These are phyloP conservation scores for Odontophorus gujanensis DNA, from an alignment of 2,113 vertebrate genomes.

Conservation along the genomic window DNA sequence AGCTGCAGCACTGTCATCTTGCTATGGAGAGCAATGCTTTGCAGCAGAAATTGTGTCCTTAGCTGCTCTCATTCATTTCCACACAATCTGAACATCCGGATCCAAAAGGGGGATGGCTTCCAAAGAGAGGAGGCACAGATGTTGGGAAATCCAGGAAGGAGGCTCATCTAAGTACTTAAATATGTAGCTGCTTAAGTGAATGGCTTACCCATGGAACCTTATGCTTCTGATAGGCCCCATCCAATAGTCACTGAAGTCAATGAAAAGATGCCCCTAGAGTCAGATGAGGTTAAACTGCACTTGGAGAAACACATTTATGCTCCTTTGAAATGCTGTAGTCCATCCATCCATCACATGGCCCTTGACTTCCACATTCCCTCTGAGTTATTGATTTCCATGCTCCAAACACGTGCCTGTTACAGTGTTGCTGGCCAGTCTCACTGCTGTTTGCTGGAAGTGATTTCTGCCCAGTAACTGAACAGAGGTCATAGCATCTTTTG, in stretches of 20 bases:
- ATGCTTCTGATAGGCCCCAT: slow-evolving; percentile 20
- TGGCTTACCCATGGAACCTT: slow-evolving; percentile 1
- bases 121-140: slow-evolving; percentile 61
- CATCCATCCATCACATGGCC: slow-evolving; percentile 2
- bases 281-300: slow-evolving; percentile 45
- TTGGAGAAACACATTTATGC: slow-evolving; percentile 16
- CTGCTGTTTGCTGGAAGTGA: slow-evolving; percentile 23
- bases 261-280: slow-evolving; percentile 24
- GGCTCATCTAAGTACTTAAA: slow-evolving; percentile 55
- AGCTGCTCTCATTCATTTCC: slow-evolving; percentile 46
- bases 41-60: slow-evolving; percentile 32
- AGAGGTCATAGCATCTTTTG: background rate
- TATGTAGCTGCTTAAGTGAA: slow-evolving; percentile 9
- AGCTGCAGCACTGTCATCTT: fast-evolving
- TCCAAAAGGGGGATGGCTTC: slow-evolving; percentile 58
- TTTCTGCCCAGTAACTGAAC: background rate
- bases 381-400: background rate
- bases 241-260: slow-evolving; percentile 6
- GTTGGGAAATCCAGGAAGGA: slow-evolving; percentile 66
- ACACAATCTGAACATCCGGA: background rate
- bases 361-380: slow-evolving; percentile 15
- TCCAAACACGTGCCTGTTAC: slow-evolving; percentile 31
- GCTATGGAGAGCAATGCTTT: background rate
- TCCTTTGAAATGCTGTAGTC: slow-evolving; percentile 14
- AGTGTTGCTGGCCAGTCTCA: slow-evolving; percentile 41